Base-by-base conservation (phyloP, 2,797 vertebrate species). In the Vultur gryphus region DNA sequence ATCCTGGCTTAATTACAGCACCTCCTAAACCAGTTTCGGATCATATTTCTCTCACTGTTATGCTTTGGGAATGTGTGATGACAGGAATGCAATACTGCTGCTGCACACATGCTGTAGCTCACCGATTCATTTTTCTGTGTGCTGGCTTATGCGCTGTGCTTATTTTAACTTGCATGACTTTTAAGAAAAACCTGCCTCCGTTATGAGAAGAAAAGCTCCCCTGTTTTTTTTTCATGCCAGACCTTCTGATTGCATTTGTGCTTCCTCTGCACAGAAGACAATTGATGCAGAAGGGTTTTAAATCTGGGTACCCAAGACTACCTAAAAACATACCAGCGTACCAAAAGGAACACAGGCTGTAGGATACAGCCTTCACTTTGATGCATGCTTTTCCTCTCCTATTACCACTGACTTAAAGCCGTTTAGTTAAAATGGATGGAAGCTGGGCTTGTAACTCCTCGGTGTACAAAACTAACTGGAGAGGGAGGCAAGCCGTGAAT, bases 1-100 rank as follows among this genome's bases (percentile, higher is more conserved):
- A 94, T 94, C 58, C 93, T 88, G 95, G 59, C 85, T 95, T 91
- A 95, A 77, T 90, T 59, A 84, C 72, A 95, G 73, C 88, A 85
- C 82, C 72, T 86, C 86, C 94, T 78, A 87, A 90, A 83, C 70
- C 66, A 65, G 79, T 82, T 82, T 93, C 25, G 33, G 93, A 84
- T 95, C 90, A 24, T 91, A 84, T 95, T 85, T 92, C 88, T 94
- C 71, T 39, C 73, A 24, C 31, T 81, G 94, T 65, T 89, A 23
- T 29, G 43, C 84, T 78, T 89, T 29, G 78, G 90, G 95, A 95
- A 87, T 57, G 77, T 59, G 51, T 24, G 88, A 89, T 84, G 87
- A 95, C 92, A 75, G 81, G 92, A 93, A 94, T 77, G 29, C 78
- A 62, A 83, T 2, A 4, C 89, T 95, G 39, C 87, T 92, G 84